phyloP scores from a whole-genome alignment of 2,888 invertebrate species.

The Ochropacha duplaris region DNA sequence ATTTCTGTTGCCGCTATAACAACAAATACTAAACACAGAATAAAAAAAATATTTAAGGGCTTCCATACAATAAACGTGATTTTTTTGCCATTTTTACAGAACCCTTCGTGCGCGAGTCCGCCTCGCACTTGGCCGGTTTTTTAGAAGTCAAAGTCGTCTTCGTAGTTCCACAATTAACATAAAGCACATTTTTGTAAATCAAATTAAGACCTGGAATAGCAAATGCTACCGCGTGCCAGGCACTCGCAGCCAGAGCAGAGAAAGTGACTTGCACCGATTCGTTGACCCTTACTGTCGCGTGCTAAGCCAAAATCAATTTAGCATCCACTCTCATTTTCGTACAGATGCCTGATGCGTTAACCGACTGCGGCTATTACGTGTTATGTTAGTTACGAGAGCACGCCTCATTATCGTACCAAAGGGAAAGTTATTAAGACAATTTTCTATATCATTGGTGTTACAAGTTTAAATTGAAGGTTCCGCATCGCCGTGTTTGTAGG shows the following conservation, averaged over 20 bases:
- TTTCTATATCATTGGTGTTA: constrained; percentile 30
- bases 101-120: no score
- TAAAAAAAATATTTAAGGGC: no score
- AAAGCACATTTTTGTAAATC: neutral
- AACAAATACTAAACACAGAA: no score
- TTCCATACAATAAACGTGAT: no score
- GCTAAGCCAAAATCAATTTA: constrained; percentile 72
- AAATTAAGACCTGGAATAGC: neutral
- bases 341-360: constrained; percentile 50
- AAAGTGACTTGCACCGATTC: constrained; percentile 61
- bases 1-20: no score
- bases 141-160: no score
- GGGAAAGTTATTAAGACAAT: constrained; percentile 67
- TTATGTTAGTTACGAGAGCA: constrained; percentile 61
- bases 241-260: constrained; percentile 26
- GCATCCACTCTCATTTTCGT: constrained; percentile 71
- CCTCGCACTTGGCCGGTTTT: no score
- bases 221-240: neutral
- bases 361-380: constrained; percentile 52
- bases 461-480: constrained; percentile 22
- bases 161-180: no score
- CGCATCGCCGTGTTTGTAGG: neutral
- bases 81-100: no score
- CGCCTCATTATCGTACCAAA: constrained; percentile 60
- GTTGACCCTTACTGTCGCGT: constrained; percentile 70